A percentile compares a stretch with the other conserved stretches of the same genome.
Evolutionary conservation across 2,113 vertebrate species (phyloP).

Genomic region (Coracopsis vasa): DNA sequence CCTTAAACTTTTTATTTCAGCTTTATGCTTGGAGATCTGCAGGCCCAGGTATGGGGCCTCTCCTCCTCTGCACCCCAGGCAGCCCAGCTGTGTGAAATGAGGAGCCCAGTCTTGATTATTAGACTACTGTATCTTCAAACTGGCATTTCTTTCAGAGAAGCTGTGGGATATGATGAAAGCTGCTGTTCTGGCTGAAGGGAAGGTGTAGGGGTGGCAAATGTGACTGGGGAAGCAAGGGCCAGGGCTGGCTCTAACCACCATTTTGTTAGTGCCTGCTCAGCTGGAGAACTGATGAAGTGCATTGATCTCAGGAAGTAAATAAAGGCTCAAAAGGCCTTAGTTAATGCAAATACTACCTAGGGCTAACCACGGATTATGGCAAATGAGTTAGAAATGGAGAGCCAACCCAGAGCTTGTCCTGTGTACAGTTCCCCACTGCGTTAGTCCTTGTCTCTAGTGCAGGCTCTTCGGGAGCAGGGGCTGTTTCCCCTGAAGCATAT

Average conservation of each 20-base stretch:
- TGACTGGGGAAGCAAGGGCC: background rate
- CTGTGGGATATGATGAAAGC: background rate
- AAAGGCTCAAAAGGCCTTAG: background rate
- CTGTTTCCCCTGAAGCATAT: background rate
- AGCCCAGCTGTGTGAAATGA: background rate
- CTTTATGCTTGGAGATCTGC: background rate
- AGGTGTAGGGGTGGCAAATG: background rate
- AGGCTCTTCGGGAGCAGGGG: background rate
- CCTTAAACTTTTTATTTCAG: background rate
- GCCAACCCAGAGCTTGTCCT: background rate
- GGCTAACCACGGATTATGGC: background rate
- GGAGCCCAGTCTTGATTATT: background rate
- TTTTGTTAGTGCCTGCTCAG: background rate
- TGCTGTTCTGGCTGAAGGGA: background rate
- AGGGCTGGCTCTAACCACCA: background rate
- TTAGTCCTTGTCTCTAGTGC: background rate
- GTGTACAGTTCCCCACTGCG: background rate
- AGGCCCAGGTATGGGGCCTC: background rate
- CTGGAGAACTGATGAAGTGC: background rate
- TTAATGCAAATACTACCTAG: background rate
- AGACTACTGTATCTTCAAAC: background rate
- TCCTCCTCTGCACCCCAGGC: rapidly evolving
- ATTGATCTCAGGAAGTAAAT: rapidly evolving
- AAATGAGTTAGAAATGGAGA: background rate
- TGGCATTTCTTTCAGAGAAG: background rate